A percentile compares a stretch with the other conserved stretches of the same genome.
phyloP scores from a whole-genome alignment of 2,888 invertebrate genomes.

The Vannuccia rotundouncinata region DNA sequence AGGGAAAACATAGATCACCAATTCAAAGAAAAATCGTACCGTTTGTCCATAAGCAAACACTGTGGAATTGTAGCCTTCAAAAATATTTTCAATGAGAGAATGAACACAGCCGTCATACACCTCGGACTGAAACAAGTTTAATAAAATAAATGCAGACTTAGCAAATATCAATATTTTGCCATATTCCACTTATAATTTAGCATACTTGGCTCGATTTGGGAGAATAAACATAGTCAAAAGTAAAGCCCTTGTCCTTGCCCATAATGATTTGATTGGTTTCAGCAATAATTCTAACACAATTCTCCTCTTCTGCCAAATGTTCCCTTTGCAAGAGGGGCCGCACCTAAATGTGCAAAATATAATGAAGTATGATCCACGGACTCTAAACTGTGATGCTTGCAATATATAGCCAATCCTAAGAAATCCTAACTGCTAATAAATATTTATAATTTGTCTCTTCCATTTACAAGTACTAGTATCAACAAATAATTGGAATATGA shows the following conservation, averaged over 20 bases:
- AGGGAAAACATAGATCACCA: no score
- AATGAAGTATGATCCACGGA: not conserved
- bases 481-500: no score
- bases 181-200: not conserved
- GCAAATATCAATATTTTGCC: not conserved
- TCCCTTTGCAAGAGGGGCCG: slow-evolving; percentile 55
- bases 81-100: slow-evolving; percentile 50
- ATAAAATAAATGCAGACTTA: slow-evolving; percentile 42
- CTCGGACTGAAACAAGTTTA: slow-evolving; percentile 68
- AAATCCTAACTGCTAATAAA: no score
- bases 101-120: slow-evolving; percentile 52
- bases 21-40: slow-evolving; percentile 44
- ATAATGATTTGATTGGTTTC: slow-evolving; percentile 61
- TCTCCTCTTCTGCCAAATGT: slow-evolving; percentile 51
- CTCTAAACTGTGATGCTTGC: no score
- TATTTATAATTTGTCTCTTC: no score
- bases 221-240: slow-evolving; percentile 75
- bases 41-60: slow-evolving; percentile 92
- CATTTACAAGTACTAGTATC: no score
- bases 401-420: no score
- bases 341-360: slow-evolving; percentile 41
- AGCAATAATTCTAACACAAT: slow-evolving; percentile 49
- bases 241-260: slow-evolving; percentile 67
- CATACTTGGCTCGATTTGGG: slow-evolving; percentile 64
- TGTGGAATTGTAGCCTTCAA: slow-evolving; percentile 80